These are phyloP conservation scores for Myotis davidii DNA, from an alignment of 2,113 vertebrate genomes.

Conservation along the genomic window DNA sequence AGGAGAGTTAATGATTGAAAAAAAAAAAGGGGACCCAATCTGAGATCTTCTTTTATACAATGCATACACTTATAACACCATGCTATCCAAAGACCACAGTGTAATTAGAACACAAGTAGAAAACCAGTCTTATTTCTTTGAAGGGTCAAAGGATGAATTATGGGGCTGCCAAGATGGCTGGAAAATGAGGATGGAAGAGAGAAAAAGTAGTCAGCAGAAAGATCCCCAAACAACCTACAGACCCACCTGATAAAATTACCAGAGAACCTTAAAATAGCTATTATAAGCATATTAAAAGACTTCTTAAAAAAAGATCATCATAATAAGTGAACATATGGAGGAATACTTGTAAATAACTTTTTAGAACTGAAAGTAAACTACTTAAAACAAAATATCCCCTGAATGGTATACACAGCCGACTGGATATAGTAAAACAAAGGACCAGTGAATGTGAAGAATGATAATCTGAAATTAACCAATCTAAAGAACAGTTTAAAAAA, in stretches of 20 bases:
- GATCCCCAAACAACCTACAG: neutral
- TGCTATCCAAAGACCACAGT: neutral
- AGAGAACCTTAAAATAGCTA: neutral
- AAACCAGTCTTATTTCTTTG: neutral
- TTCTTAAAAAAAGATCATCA: neutral
- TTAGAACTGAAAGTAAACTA: neutral
- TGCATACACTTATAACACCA: neutral
- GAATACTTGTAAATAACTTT: neutral
- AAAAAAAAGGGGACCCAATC: neutral
- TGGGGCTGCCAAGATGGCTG: neutral
- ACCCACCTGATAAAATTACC: neutral
- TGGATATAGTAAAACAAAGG: neutral
- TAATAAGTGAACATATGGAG: neutral
- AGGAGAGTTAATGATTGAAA: neutral
- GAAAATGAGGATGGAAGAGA: neutral
- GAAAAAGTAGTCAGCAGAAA: neutral
- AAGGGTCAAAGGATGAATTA: neutral
- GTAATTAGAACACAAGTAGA: neutral
- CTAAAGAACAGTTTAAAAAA: neutral
- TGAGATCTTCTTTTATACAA: neutral
- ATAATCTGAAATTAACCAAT: neutral
- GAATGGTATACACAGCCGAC: neutral
- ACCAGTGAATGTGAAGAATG: neutral
- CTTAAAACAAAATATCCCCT: conserved; percentile 12
- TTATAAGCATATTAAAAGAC: neutral